Base-by-base conservation (phyloP, 2,797 vertebrate genomes). In the Yasuhikotakia modesta region DNA sequence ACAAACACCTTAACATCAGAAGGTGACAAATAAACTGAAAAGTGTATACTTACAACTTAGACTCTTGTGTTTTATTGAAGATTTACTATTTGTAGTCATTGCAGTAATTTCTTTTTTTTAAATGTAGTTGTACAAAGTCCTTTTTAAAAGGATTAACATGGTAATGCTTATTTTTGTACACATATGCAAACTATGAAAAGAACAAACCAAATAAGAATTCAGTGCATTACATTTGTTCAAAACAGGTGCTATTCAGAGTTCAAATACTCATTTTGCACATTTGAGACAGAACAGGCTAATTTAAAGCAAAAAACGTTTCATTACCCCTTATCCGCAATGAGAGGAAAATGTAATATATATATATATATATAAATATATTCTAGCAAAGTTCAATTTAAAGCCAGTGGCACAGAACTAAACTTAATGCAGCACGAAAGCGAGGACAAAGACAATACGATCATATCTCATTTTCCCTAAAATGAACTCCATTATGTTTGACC, bases 11-110 rank as follows among this genome's bases (percentile, higher is more conserved):
- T 79, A 86, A 79, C 82, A 64, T 60, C 76, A 80, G 73, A 74
- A 91, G 88, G 87, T 85, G 87, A 87, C 91, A 87, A 93, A 93
- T 93, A 94, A 94, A 93, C 78, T 74, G 86, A 85, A 32, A 86
- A 87, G 87, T 86, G 72, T 81, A 76, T 78, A 83, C 70, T 76
- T 86, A 10, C 24, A 65, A 71, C 52, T 58, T 57, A 46, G 79
- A 85, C 63, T 87, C 11, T 13, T 73, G 83, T 87, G 81, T 73
- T 84, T 88, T 85, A 60, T 81, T 87, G 53, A 16, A n/a, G 6
- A 35, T 35, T 5, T 4, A 35, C 32, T 35, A 45, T 66, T 22
- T 65, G 27, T 27, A 27, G 27, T 27, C 27, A 27, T 27, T 27
- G 2, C n/a, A n/a, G 27, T 27, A 27, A 27, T 27, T 10, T 39